Evolutionary conservation across 1,140 invertebrate species (phyloP).

Genomic region (Drosophila saltans): DNA sequence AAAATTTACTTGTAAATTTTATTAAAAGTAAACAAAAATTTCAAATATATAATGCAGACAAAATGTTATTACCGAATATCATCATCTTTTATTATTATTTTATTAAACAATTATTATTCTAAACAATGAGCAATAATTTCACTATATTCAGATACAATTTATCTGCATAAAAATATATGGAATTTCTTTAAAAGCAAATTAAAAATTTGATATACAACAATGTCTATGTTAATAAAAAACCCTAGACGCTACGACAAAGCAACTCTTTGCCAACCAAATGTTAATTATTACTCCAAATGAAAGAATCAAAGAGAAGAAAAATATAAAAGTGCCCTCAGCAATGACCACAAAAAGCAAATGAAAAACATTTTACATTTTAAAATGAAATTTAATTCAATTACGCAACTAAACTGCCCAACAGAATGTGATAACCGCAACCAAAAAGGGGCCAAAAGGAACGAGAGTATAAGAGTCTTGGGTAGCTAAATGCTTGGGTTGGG

Average conservation of each 20-base stretch:
- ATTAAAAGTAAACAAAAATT: too few species aligned
- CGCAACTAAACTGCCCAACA: constrained; percentile 69
- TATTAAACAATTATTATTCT: too few species aligned
- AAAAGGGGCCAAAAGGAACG: constrained; percentile 8
- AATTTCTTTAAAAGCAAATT: background rate
- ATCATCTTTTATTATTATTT: too few species aligned
- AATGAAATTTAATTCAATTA: constrained; percentile 76
- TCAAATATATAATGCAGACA: too few species aligned
- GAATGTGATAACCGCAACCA: constrained; percentile 63
- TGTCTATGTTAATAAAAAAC: background rate
- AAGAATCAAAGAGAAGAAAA: constrained; percentile 17
- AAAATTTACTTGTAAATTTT: too few species aligned
- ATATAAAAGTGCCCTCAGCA: constrained; percentile 28
- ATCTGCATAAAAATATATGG: too few species aligned
- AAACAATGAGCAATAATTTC: too few species aligned
- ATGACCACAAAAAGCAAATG: constrained; percentile 46
- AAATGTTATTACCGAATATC: too few species aligned
- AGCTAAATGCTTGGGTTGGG: background rate
- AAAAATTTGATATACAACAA: background rate
- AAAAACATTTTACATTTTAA: constrained; percentile 63
- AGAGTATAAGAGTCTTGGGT: constrained; percentile 7
- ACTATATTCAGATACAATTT: too few species aligned
- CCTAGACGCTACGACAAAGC: background rate
- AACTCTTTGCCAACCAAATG: constrained; percentile 46
- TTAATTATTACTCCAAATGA: constrained; percentile 50